phyloP scores from a whole-genome alignment of 2,888 invertebrate species.

The Diaprepes abbreviatus region DNA sequence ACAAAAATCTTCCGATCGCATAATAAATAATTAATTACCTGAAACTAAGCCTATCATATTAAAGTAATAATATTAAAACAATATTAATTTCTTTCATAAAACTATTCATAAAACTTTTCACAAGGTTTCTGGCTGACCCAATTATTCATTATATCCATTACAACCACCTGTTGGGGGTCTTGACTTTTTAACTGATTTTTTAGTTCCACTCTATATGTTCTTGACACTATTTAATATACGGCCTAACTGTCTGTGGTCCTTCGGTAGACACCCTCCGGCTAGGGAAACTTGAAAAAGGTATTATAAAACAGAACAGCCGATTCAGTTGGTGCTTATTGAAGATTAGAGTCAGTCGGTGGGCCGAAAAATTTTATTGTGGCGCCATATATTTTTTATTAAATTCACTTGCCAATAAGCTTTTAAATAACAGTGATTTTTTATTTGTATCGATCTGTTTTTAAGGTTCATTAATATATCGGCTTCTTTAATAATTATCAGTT shows the following conservation, averaged over 20 bases:
- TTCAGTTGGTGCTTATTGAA: slow-evolving; percentile 32
- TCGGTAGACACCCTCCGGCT: slow-evolving; percentile 34
- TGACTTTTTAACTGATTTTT: neutral
- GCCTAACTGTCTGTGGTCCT: slow-evolving; percentile 25
- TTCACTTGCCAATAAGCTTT: too few relatives aligned
- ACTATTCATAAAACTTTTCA: too few relatives aligned
- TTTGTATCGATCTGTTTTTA: too few relatives aligned
- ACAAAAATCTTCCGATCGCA: too few relatives aligned
- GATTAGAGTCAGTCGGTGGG: slow-evolving; percentile 26
- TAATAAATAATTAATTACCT: too few relatives aligned
- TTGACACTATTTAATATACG: slow-evolving; percentile 10
- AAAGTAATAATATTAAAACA: too few relatives aligned
- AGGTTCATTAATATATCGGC: too few relatives aligned
- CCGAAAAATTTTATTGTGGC: slow-evolving; percentile 14
- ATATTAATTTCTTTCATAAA: too few relatives aligned
- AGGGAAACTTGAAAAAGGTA: slow-evolving; percentile 37
- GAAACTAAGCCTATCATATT: too few relatives aligned
- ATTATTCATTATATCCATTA: neutral
- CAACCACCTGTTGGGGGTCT: neutral
- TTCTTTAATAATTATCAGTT: too few relatives aligned
- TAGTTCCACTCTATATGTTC: slow-evolving; percentile 15
- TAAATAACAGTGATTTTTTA: neutral
- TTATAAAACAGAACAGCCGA: slow-evolving; percentile 19
- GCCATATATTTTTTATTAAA: neutral
- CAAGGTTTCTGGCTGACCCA: too few relatives aligned